Percentiles rank a stretch among this genome's conserved stretches.
These are phyloP conservation scores for Sphenopsis melanotis DNA, from an alignment of 2,797 vertebrate genomes.

Conservation along the genomic window DNA sequence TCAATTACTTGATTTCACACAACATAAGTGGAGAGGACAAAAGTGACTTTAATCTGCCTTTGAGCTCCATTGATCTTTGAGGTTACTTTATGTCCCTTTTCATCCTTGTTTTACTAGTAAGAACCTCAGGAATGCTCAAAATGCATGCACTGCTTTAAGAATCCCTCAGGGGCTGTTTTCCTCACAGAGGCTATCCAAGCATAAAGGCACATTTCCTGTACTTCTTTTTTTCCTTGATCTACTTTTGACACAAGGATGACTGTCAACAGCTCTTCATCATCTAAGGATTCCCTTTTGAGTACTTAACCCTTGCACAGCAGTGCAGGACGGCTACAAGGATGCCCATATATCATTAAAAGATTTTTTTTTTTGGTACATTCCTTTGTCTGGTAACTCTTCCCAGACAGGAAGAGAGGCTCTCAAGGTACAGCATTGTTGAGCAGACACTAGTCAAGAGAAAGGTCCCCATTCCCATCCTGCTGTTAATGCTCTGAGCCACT, in stretches of 20 bases:
- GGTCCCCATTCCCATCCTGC: background rate
- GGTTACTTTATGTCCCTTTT: background rate
- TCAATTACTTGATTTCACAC: background rate
- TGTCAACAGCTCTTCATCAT: background rate
- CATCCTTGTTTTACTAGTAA: background rate
- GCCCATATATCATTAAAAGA: background rate
- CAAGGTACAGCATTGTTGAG: accelerated
- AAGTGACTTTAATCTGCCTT: background rate
- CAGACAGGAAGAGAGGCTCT: background rate
- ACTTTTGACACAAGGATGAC: constrained; percentile 4
- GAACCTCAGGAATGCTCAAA: background rate
- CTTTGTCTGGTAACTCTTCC: background rate
- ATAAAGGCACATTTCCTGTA: background rate
- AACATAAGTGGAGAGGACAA: background rate
- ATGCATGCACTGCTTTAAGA: background rate
- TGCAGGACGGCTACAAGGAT: background rate
- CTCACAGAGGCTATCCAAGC: background rate
- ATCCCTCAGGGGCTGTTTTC: background rate
- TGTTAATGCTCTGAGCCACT: background rate
- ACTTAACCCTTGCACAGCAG: background rate
- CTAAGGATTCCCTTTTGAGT: background rate
- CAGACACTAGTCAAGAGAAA: background rate
- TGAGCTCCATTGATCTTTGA: background rate
- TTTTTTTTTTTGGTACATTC: background rate
- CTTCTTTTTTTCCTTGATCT: constrained; percentile 6